Percentiles rank a stretch among this genome's conserved stretches.
phyloP scores from a whole-genome alignment of 2,797 vertebrate genomes.

The Brachymystax lenok region DNA sequence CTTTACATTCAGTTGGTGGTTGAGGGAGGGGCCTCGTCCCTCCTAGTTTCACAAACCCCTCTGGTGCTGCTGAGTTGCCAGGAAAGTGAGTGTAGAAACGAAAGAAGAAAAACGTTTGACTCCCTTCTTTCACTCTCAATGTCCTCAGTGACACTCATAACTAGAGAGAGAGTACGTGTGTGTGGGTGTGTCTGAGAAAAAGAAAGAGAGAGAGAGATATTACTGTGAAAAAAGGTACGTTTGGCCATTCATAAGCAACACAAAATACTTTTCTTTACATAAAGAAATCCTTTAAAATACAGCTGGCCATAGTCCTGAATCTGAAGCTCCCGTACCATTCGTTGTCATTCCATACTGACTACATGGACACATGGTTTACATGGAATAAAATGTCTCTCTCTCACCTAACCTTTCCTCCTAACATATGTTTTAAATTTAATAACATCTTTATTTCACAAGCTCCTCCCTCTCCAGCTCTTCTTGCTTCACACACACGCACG shows the following conservation, averaged over 20 bases:
- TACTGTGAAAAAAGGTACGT: neutral
- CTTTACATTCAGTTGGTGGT: slow-evolving; percentile 57
- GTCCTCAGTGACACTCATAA: slow-evolving; percentile 22
- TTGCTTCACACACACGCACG: neutral
- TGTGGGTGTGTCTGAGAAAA: too few species aligned
- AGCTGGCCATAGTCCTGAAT: neutral
- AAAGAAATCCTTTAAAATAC: neutral
- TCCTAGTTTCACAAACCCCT: slow-evolving; percentile 63
- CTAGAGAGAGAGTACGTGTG: slow-evolving; percentile 25
- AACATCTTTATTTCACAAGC: slow-evolving; percentile 54
- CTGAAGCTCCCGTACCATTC: neutral
- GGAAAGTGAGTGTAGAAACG: slow-evolving; percentile 65
- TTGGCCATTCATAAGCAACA: neutral
- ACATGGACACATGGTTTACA: too few species aligned
- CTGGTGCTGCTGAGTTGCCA: slow-evolving; percentile 83
- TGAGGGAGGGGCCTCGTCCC: neutral
- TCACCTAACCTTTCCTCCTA: slow-evolving; percentile 29
- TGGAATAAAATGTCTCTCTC: neutral
- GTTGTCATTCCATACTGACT: neutral
- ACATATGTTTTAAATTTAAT: slow-evolving; percentile 40
- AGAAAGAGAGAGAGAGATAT: neutral
- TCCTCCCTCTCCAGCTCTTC: slow-evolving; percentile 48
- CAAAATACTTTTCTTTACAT: neutral
- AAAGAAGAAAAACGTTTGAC: slow-evolving; percentile 14
- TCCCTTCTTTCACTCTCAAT: slow-evolving; percentile 23